Conservation (phyloP, 2,888 invertebrate species). For the Spodoptera picta region DNA sequence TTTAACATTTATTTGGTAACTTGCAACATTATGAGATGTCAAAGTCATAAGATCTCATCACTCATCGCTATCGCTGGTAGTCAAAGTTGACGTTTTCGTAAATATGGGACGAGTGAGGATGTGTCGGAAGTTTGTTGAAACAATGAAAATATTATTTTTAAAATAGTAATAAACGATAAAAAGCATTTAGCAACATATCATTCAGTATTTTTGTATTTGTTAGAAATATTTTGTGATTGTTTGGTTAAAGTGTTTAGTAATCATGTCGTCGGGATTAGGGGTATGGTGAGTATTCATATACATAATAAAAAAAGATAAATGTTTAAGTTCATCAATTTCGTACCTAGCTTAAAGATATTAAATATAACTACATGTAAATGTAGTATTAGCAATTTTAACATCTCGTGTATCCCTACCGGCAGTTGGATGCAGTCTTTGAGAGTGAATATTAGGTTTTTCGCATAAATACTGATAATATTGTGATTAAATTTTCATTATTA, state of each 20-base stretch:
- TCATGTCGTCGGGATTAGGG: constrained; percentile 44
- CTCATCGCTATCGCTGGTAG: not conserved
- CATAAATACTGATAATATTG: too few relatives aligned
- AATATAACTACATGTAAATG: too few relatives aligned
- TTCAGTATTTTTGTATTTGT: constrained; percentile 30
- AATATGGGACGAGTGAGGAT: constrained; percentile 25
- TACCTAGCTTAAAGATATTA: too few relatives aligned
- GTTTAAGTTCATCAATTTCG: too few relatives aligned
- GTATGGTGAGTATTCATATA: constrained; percentile 45
- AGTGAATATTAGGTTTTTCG: too few relatives aligned
- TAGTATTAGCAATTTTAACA: too few relatives aligned
- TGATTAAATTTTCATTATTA: too few relatives aligned
- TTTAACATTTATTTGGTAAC: too few relatives aligned
- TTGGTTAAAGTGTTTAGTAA: constrained; percentile 7
- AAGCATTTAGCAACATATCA: constrained; percentile 41
- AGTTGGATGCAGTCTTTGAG: too few relatives aligned
- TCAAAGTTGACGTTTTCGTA: constrained; percentile 24
- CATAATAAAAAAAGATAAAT: not conserved
- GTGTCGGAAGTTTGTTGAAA: constrained; percentile 19
- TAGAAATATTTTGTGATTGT: constrained; percentile 21
- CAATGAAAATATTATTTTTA: constrained; percentile 16
- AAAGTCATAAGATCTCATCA: constrained; percentile 39
- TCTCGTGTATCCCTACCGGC: too few relatives aligned
- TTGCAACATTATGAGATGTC: constrained; percentile 23
- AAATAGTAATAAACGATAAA: constrained; percentile 9